Conservation (phyloP, 2,797 vertebrate species). For the Mallotus villosus region DNA sequence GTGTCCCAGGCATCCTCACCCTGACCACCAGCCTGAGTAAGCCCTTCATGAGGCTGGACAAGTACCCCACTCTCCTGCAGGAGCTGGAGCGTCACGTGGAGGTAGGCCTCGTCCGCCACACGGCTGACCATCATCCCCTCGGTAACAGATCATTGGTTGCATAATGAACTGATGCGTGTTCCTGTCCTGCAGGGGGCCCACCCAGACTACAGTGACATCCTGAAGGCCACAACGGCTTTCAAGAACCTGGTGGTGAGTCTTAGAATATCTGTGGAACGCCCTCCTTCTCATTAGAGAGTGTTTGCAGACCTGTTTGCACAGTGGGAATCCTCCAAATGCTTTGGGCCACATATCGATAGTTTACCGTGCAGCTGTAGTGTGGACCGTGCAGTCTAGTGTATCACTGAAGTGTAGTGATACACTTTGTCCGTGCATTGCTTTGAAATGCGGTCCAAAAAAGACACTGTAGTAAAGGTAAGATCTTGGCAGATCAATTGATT, state of each 20-base stretch:
- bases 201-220: slow-evolving; percentile 89
- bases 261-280: slow-evolving; percentile 28
- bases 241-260: slow-evolving; percentile 89
- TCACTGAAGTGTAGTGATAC: too few species aligned
- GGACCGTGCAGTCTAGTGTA: too few species aligned
- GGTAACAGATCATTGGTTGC: slow-evolving; percentile 28
- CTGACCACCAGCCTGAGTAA: slow-evolving; percentile 96
- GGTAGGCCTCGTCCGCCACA: slow-evolving; percentile 66
- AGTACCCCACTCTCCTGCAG: slow-evolving; percentile 91
- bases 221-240: slow-evolving; percentile 85
- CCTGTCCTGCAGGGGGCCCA: slow-evolving; percentile 87
- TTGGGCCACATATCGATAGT: too few species aligned
- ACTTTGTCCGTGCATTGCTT: too few species aligned
- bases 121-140: neutral
- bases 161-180: neutral
- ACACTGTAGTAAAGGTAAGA: too few species aligned
- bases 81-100: slow-evolving; percentile 97
- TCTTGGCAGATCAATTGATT: too few species aligned
- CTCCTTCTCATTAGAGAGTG: neutral
- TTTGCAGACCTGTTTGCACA: neutral
- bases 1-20: slow-evolving; percentile 86
- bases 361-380: too few species aligned
- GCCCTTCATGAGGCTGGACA: slow-evolving; percentile 95
- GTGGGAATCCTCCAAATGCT: neutral
- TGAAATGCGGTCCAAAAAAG: too few species aligned